Percentiles rank a stretch among this genome's conserved stretches.
phyloP scores from a whole-genome alignment of 2,797 vertebrate species.

The Alosa sapidissima region DNA sequence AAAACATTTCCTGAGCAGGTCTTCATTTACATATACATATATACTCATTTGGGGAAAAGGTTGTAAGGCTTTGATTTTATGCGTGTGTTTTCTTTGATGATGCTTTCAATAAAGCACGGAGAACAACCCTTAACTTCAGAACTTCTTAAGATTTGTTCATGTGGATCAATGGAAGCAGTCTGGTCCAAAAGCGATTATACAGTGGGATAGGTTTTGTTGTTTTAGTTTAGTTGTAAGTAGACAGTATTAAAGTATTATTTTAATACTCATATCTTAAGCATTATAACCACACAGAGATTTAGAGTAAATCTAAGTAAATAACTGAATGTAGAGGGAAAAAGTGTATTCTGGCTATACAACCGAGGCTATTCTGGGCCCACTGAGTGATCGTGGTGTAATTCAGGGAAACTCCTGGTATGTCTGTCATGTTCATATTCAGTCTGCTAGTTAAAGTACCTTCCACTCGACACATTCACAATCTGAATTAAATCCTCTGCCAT shows the following conservation, averaged over 20 bases:
- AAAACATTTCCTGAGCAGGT: neutral
- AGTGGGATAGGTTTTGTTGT: neutral
- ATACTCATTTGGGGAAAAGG: neutral
- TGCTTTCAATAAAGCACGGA: neutral
- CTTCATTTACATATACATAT: neutral
- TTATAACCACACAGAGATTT: neutral
- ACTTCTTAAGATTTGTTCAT: neutral
- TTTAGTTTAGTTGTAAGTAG: neutral
- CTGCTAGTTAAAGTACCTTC: neutral
- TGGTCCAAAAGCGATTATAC: neutral
- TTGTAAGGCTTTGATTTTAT: neutral
- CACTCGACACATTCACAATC: neutral
- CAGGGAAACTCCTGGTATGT: neutral
- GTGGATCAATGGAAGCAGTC: neutral
- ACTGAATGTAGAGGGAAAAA: neutral
- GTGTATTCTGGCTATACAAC: neutral
- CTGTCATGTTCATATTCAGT: neutral
- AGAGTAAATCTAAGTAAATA: neutral
- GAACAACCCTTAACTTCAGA: neutral
- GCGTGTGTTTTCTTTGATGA: neutral
- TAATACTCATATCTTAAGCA: neutral
- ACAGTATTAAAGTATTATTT: neutral
- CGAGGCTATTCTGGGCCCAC: neutral
- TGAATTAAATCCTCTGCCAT: constrained; percentile 43
- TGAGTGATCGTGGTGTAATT: neutral